Evolutionary conservation across 2,888 invertebrate species (phyloP).

Genomic region (Sarcophaga rosellei): DNA sequence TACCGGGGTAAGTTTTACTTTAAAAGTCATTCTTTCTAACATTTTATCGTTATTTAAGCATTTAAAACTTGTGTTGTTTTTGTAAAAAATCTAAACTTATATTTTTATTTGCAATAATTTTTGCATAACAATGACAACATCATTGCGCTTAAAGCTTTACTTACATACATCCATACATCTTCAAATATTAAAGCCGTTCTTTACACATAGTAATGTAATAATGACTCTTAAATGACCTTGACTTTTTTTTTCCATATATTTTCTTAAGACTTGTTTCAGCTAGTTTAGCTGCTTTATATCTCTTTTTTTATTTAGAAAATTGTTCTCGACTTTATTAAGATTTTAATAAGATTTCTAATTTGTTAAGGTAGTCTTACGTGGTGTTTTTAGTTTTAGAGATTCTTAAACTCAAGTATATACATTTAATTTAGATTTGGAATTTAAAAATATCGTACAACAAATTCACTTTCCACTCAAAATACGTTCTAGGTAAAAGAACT

Average conservation of each 20-base stretch:
- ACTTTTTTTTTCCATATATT: slow-evolving; percentile 59
- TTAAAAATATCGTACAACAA: too few relatives aligned
- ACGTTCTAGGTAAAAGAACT: too few relatives aligned
- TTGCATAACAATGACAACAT: slow-evolving; percentile 62
- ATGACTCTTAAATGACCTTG: slow-evolving; percentile 60
- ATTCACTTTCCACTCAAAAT: too few relatives aligned
- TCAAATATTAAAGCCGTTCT: slow-evolving; percentile 8
- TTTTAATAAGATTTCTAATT: slow-evolving; percentile 40
- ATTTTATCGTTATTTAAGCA: slow-evolving; percentile 1
- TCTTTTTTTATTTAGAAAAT: slow-evolving; percentile 13
- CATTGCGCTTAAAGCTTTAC: slow-evolving; percentile 20
- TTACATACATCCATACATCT: background rate
- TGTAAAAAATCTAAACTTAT: background rate
- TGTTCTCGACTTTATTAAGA: slow-evolving; percentile 4
- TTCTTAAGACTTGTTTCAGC: slow-evolving; percentile 16
- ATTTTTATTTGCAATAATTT: slow-evolving; percentile 55
- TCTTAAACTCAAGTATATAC: background rate
- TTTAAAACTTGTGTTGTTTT: background rate
- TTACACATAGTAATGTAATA: slow-evolving; percentile 20
- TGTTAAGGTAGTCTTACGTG: slow-evolving; percentile 39
- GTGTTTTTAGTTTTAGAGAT: slow-evolving; percentile 10
- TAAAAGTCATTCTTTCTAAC: background rate
- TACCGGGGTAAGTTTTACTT: too few relatives aligned
- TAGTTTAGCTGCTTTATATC: slow-evolving; percentile 39
- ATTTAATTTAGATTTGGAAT: background rate